Evolutionary conservation across 1,140 invertebrate genomes (phyloP).

Genomic region (Drosophila eugracilis): DNA sequence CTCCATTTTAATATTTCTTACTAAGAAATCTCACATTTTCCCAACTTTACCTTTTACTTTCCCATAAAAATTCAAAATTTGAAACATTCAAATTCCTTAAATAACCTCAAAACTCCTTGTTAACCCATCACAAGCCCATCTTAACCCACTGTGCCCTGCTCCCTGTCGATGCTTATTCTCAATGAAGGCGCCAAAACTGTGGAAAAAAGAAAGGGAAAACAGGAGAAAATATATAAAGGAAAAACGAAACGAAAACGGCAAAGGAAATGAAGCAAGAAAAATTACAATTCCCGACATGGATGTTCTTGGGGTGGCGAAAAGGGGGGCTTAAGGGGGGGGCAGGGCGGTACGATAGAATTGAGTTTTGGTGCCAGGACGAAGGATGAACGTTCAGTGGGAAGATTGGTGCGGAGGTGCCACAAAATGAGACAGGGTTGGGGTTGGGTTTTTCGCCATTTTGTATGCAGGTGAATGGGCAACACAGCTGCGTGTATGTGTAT

Average conservation of each 20-base stretch:
- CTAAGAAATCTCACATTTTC: too few relatives aligned
- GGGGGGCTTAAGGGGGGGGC: constrained; percentile 7
- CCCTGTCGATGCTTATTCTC: constrained; percentile 46
- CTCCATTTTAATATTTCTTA: too few relatives aligned
- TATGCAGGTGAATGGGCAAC: constrained; percentile 72
- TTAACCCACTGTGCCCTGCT: constrained; percentile 37
- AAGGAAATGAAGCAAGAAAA: constrained; percentile 84
- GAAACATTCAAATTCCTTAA: too few relatives aligned
- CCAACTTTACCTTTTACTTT: too few relatives aligned
- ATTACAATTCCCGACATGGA: constrained; percentile 76
- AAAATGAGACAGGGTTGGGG: background rate
- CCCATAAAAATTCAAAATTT: too few relatives aligned
- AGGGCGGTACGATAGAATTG: constrained; percentile 45
- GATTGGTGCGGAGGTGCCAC: too few relatives aligned
- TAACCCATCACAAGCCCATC: background rate
- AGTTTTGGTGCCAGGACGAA: constrained; percentile 54
- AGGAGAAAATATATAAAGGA: constrained; percentile 28
- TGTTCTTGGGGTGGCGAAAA: constrained; percentile 19
- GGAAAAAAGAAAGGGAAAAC: constrained; percentile 16
- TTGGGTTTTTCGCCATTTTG: constrained; percentile 64
- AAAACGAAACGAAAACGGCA: constrained; percentile 65
- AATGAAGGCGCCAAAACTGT: constrained; percentile 58
- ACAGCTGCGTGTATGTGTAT: constrained; percentile 28
- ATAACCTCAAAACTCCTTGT: too few relatives aligned
- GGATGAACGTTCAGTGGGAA: constrained; percentile 20